phyloP scores from a whole-genome alignment of 2,888 invertebrate genomes.

The Pecten maximus region DNA sequence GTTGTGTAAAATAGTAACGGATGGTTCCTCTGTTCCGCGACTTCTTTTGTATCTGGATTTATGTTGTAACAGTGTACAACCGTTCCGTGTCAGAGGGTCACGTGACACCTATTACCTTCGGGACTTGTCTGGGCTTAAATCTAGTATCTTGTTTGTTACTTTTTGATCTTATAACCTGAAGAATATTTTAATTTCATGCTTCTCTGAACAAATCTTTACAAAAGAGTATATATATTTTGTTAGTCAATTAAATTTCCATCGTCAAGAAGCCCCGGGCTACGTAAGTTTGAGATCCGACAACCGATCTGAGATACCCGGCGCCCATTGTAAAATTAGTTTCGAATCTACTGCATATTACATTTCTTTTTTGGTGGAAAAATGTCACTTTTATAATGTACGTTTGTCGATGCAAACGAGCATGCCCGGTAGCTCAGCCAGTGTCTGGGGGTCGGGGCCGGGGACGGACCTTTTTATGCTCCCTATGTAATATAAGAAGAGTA shows the following conservation, averaged over 20 bases:
- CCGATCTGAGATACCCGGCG: conserved; percentile 13
- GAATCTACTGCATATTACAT: neutral
- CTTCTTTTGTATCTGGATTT: neutral
- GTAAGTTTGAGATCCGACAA: neutral
- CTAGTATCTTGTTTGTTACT: conserved; percentile 18
- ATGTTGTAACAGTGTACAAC: neutral
- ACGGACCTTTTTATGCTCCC: neutral
- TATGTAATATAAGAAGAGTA: neutral
- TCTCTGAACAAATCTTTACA: conserved; percentile 26
- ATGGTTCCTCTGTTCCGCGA: neutral
- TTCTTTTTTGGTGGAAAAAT: neutral
- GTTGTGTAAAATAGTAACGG: neutral
- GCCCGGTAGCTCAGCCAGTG: neutral
- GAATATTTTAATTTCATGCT: conserved; percentile 35
- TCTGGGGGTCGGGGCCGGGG: neutral
- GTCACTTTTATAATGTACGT: neutral
- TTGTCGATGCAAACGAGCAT: neutral
- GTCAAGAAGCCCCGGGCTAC: neutral
- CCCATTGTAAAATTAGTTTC: conserved; percentile 30
- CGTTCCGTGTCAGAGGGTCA: neutral
- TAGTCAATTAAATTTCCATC: conserved; percentile 13
- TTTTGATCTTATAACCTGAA: conserved; percentile 31
- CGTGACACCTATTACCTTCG: neutral
- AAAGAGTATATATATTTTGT: conserved; percentile 14
- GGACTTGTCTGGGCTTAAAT: neutral